Evolutionary conservation across 1,140 invertebrate genomes (phyloP).

Genomic region (Scylla paramamosain): DNA sequence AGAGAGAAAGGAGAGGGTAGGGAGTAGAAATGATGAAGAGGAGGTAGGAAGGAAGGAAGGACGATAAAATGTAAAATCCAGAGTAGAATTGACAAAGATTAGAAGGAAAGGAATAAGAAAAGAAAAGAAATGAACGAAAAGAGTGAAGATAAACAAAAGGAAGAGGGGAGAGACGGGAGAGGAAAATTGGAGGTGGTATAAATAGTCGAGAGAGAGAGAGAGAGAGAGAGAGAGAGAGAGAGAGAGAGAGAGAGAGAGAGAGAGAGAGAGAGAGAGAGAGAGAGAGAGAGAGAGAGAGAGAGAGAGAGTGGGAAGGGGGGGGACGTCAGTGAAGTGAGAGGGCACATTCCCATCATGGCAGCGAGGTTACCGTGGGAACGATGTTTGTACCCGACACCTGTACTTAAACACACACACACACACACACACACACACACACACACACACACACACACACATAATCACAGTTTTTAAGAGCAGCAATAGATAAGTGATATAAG

Average conservation of each 20-base stretch:
- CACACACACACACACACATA: no score
- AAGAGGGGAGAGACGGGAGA: no score
- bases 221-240: neutral
- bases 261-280: slow-evolving; percentile 52
- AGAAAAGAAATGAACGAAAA: neutral
- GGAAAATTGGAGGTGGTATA: no score
- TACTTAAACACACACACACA: no score
- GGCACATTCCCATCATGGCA: neutral
- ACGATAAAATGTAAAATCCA: neutral
- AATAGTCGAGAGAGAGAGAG: no score
- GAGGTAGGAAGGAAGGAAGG: neutral
- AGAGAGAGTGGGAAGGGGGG: neutral
- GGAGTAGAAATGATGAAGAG: neutral
- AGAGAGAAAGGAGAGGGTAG: neutral
- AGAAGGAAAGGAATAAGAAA: neutral
- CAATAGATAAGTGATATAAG: no score
- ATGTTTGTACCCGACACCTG: neutral
- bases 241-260: slow-evolving; percentile 13
- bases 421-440: no score
- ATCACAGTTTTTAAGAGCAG: no score
- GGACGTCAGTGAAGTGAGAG: no score
- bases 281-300: slow-evolving; percentile 47
- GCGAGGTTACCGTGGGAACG: neutral
- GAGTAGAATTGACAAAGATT: neutral
- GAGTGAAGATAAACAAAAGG: no score